A percentile compares a stretch with the other conserved stretches of the same genome.
Evolutionary conservation across 2,888 invertebrate species (phyloP).

Genomic region (Harpalus rubripes): DNA sequence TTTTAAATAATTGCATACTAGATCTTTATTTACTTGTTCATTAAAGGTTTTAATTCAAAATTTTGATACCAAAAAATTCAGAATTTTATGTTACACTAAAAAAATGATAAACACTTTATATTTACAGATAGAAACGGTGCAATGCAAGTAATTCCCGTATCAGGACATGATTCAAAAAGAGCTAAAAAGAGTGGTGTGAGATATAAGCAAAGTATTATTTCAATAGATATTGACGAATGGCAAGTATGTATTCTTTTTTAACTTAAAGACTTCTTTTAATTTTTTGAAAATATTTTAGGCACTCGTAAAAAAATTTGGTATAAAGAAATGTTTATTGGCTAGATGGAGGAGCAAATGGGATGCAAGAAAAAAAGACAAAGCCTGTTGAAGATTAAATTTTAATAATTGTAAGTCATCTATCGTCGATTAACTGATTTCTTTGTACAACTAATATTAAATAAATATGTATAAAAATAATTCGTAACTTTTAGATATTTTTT

Average conservation of each 20-base stretch:
- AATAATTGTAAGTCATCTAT: conserved; percentile 16
- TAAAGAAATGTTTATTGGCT: conserved; percentile 35
- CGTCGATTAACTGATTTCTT: conserved; percentile 1
- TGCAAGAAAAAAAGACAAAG: conserved; percentile 32
- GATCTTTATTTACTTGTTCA: too few relatives aligned
- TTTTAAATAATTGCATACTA: too few relatives aligned
- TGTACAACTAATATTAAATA: conserved; percentile 59
- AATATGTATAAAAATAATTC: conserved; percentile 66
- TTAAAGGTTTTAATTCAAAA: too few relatives aligned
- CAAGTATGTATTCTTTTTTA: conserved; percentile 76
- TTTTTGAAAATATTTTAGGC: conserved; percentile 25
- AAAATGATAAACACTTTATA: not conserved
- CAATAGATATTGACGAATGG: conserved; percentile 80
- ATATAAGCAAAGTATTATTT: conserved; percentile 81
- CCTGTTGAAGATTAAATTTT: conserved; percentile 29
- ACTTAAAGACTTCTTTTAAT: not conserved
- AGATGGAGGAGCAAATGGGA: conserved; percentile 59
- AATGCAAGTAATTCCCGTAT: conserved; percentile 72
- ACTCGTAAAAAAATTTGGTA: conserved; percentile 26
- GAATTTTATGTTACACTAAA: too few relatives aligned
- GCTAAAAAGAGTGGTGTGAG: conserved; percentile 72
- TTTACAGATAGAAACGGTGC: conserved; percentile 71
- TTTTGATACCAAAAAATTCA: too few relatives aligned
- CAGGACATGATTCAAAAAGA: conserved; percentile 71
- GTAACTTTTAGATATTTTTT: conserved; percentile 35